Evolutionary conservation across 2,888 invertebrate species (phyloP).

Genomic region (Cephus sareptanus): DNA sequence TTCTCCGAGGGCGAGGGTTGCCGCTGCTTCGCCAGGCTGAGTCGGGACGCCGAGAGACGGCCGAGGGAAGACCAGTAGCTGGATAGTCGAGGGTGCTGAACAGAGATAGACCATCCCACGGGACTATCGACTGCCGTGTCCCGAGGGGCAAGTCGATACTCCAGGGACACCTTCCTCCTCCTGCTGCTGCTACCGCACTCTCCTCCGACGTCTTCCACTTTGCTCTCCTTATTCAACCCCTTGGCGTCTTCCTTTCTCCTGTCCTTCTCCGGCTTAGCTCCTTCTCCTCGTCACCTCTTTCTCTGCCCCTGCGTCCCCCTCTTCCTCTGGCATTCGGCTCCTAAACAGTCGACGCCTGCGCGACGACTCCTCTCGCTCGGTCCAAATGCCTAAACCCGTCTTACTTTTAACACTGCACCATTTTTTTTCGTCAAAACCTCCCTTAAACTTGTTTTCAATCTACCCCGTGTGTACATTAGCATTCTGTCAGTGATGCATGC

Average conservation of each 20-base stretch:
- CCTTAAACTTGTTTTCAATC: neutral
- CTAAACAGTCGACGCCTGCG: slow-evolving; percentile 61
- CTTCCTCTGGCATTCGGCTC: slow-evolving; percentile 50
- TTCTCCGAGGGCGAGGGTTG: neutral
- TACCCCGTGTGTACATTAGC: neutral
- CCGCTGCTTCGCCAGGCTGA: slow-evolving; percentile 2
- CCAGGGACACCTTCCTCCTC: slow-evolving; percentile 56
- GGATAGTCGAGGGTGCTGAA: slow-evolving; percentile 27
- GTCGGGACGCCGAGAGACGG: slow-evolving; percentile 29
- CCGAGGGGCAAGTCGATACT: slow-evolving; percentile 66
- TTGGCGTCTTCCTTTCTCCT: neutral
- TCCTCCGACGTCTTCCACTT: slow-evolving; percentile 11
- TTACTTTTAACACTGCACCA: neutral
- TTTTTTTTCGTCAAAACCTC: neutral
- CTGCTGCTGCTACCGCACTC: slow-evolving; percentile 16
- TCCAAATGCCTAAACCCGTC: neutral
- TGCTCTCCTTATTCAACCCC: neutral
- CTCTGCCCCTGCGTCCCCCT: slow-evolving; percentile 38
- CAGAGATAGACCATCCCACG: slow-evolving; percentile 60
- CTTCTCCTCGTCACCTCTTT: slow-evolving; percentile 5
- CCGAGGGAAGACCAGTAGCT: slow-evolving; percentile 23
- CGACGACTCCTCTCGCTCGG: slow-evolving; percentile 26
- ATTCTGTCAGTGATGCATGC: neutral
- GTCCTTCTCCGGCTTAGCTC: neutral
- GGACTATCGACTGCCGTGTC: slow-evolving; percentile 66